Percentiles rank a stretch among this genome's conserved stretches.
Evolutionary conservation across 2,113 vertebrate genomes (phyloP).

Genomic region (Tinamus guttatus): DNA sequence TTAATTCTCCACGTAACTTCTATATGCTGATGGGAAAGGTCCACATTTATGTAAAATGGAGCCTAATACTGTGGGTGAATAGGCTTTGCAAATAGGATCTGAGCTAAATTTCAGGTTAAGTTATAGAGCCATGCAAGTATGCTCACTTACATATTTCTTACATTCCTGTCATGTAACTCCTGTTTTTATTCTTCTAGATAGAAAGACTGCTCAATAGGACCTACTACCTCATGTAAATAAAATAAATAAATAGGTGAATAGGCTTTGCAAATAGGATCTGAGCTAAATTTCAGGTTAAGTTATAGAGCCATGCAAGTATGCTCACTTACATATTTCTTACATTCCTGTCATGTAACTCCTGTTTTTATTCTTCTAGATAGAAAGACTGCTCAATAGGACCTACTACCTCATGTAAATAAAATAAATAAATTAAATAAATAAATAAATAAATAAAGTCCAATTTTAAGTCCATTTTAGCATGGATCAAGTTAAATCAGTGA

Average conservation of each 20-base stretch:
- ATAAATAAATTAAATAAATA: not conserved
- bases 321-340: not conserved
- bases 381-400: not conserved
- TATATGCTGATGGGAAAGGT: not conserved
- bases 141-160: not conserved
- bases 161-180: not conserved
- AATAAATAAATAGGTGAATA: not conserved
- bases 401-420: not conserved
- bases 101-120: not conserved
- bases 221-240: not conserved
- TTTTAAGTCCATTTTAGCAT: not conserved
- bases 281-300: not conserved
- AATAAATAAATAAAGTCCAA: no score
- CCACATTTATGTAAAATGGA: not conserved
- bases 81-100: not conserved
- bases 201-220: not conserved
- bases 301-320: not conserved
- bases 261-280: not conserved
- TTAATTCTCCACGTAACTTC: not conserved
- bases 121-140: not conserved
- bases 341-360: not conserved
- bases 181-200: not conserved
- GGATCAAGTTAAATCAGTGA: not conserved
- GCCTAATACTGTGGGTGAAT: not conserved
- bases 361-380: not conserved